Evolutionary conservation across 2,888 invertebrate genomes (phyloP).

Genomic region (Leptopilina drosophilae): DNA sequence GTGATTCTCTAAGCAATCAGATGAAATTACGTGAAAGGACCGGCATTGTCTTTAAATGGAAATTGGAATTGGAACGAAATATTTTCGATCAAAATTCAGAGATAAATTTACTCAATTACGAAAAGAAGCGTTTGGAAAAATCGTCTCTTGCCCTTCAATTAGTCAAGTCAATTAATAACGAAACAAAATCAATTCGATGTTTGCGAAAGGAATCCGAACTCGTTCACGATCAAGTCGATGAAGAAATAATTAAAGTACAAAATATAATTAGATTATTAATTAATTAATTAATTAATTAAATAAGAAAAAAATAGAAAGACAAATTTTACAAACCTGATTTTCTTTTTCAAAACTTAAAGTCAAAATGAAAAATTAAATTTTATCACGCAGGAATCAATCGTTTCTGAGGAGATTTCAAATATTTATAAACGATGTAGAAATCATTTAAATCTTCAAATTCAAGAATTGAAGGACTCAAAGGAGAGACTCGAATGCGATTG

Average conservation of each 20-base stretch:
- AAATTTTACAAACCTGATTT: background rate
- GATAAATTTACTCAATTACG: slow-evolving; percentile 83
- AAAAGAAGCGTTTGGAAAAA: slow-evolving; percentile 83
- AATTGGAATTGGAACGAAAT: slow-evolving; percentile 85
- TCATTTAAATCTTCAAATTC: slow-evolving; percentile 84
- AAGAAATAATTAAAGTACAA: slow-evolving; percentile 83
- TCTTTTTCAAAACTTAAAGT: too few relatives aligned
- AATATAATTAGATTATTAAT: slow-evolving; percentile 44
- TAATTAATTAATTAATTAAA: too few relatives aligned
- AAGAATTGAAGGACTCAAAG: slow-evolving; percentile 89
- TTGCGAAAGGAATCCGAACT: slow-evolving; percentile 85
- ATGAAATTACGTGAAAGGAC: slow-evolving; percentile 81
- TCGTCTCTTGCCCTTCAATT: slow-evolving; percentile 83
- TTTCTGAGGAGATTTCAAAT: slow-evolving; percentile 84
- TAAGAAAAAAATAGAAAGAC: background rate
- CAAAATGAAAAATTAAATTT: too few relatives aligned
- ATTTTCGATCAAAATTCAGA: slow-evolving; percentile 85
- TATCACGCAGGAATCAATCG: slow-evolving; percentile 80
- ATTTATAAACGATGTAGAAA: slow-evolving; percentile 81
- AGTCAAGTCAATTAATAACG: slow-evolving; percentile 86
- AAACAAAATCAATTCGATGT: slow-evolving; percentile 85
- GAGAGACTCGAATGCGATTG: slow-evolving; percentile 92
- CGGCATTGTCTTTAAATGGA: slow-evolving; percentile 86
- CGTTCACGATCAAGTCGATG: slow-evolving; percentile 86
- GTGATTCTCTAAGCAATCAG: slow-evolving; percentile 72